phyloP scores from a whole-genome alignment of 2,113 vertebrate species.

The Brachyhypopomus occidentalis region DNA sequence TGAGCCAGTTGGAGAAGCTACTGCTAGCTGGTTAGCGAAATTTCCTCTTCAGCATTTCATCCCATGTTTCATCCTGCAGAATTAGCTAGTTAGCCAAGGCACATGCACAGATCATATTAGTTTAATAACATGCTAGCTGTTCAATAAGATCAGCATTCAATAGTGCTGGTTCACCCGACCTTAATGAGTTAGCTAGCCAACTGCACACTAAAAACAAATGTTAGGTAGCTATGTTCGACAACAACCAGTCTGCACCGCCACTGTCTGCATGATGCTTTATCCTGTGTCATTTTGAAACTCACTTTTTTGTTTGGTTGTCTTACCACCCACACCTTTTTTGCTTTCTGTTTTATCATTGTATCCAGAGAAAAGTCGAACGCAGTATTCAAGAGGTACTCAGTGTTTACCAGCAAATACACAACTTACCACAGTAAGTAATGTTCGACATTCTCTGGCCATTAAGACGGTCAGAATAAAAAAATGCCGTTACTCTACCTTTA shows the following conservation, averaged over 20 bases:
- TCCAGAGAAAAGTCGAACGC: constrained; percentile 86
- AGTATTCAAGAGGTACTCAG: constrained; percentile 84
- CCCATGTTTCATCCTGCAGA: no score
- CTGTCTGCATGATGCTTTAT: constrained; percentile 26
- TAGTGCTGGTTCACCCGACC: no score
- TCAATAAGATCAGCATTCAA: no score
- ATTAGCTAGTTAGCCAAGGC: no score
- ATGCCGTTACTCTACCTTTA: not conserved
- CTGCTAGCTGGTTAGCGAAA: not conserved
- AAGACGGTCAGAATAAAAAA: not conserved
- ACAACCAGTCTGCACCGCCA: not conserved
- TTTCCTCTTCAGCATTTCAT: no score
- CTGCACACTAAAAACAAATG: no score
- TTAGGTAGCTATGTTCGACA: not conserved
- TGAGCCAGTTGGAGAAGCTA: not conserved
- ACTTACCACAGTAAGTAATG: constrained; percentile 81
- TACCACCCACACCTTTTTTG: constrained; percentile 27
- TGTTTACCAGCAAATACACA: constrained; percentile 83
- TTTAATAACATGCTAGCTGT: no score
- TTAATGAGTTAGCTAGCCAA: no score
- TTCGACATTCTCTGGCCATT: constrained; percentile 9
- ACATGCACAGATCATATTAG: no score
- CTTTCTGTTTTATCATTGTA: constrained; percentile 28
- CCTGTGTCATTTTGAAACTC: constrained; percentile 4
- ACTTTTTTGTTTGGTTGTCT: constrained; percentile 31